Evolutionary conservation across 2,113 vertebrate genomes (phyloP).

Genomic region (Apeltes quadracus): DNA sequence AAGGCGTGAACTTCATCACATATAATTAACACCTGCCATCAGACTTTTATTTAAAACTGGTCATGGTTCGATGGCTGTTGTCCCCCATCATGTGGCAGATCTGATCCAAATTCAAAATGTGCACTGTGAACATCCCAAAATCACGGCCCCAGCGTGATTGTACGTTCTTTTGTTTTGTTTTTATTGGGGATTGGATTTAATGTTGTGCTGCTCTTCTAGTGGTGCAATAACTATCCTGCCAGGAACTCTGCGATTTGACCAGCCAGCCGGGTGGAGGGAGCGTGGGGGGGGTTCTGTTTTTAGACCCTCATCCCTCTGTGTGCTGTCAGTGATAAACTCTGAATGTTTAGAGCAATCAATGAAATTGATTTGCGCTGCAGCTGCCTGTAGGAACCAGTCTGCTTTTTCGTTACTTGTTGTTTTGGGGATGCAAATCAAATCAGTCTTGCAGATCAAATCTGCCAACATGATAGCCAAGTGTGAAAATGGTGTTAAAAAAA

Average conservation of each 20-base stretch:
- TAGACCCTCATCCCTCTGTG: neutral
- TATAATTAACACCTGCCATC: neutral
- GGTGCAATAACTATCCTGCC: too few relatives aligned
- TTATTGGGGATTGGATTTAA: too few relatives aligned
- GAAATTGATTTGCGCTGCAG: neutral
- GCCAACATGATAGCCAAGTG: neutral
- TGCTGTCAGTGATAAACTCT: neutral
- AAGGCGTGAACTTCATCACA: neutral
- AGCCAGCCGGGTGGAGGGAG: neutral
- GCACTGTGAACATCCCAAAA: too few relatives aligned
- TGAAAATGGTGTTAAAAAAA: neutral
- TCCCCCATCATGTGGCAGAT: neutral
- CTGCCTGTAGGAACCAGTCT: neutral
- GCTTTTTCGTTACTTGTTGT: neutral
- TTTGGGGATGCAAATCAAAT: neutral
- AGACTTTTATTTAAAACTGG: slow-evolving; percentile 11
- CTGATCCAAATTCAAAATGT: too few relatives aligned
- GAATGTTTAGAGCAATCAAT: neutral
- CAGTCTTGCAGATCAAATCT: neutral
- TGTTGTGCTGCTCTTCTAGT: too few relatives aligned
- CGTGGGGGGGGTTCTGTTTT: neutral
- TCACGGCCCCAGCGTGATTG: too few relatives aligned
- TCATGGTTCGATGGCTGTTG: neutral
- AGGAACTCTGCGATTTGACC: neutral
- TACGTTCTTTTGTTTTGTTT: too few relatives aligned